Conservation (phyloP, 92 coral and sea anemone genomes). For the Palythoa caribaeorum region DNA sequence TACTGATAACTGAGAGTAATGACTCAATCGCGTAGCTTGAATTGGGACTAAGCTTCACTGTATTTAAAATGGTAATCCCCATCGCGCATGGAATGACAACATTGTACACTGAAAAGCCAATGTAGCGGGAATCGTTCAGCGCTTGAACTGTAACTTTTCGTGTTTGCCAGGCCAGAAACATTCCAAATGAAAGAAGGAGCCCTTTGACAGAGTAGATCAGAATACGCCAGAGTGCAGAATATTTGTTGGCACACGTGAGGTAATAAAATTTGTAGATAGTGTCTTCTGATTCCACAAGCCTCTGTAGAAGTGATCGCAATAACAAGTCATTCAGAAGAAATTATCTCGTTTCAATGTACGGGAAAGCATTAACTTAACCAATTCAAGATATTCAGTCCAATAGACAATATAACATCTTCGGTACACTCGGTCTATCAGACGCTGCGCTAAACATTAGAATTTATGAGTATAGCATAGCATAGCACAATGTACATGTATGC, state of each 20-base stretch:
- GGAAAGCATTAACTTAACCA: too few species aligned
- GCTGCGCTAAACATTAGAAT: too few species aligned
- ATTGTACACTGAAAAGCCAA: conserved; percentile 67
- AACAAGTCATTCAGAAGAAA: not conserved
- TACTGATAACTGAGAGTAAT: conserved; percentile 63
- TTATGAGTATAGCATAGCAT: too few species aligned
- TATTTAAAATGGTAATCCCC: conserved; percentile 62
- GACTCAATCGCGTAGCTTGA: conserved; percentile 57
- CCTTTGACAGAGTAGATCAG: conserved; percentile 70
- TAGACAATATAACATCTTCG: too few species aligned
- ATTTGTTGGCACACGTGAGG: conserved; percentile 45
- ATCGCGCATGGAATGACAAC: conserved; percentile 72
- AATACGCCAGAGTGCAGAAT: conserved; percentile 57
- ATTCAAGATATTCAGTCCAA: too few species aligned
- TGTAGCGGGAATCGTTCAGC: conserved; percentile 68
- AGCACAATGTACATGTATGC: too few species aligned
- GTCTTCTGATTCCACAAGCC: conserved; percentile 49
- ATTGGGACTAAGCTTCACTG: conserved; percentile 59
- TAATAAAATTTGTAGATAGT: conserved; percentile 51
- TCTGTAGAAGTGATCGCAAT: conserved; percentile 23
- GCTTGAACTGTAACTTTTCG: conserved; percentile 56
- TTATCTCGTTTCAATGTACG: too few species aligned
- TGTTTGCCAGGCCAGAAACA: conserved; percentile 73
- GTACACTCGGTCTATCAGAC: too few species aligned
- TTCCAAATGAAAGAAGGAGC: conserved; percentile 67